Evolutionary conservation across 37 sponge, comb jelly and placozoan species (phyloP).

Genomic region (Cladorhizidae sp.): DNA sequence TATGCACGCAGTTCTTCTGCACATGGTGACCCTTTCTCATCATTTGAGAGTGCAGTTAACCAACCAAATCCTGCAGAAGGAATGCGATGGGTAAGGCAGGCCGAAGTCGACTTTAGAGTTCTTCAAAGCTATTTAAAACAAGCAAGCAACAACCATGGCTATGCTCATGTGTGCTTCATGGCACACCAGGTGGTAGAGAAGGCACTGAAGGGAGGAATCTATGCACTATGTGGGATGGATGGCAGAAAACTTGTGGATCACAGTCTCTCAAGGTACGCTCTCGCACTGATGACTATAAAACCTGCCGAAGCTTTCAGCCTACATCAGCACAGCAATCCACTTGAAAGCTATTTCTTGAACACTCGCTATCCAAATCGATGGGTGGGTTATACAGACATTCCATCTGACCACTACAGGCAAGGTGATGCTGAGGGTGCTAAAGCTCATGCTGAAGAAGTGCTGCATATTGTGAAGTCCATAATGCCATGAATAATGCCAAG

Average conservation of each 20-base stretch:
- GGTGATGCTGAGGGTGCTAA: conserved; percentile 26
- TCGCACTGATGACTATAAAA: conserved; percentile 12
- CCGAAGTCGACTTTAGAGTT: conserved; percentile 24
- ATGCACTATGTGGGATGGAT: conserved; percentile 45
- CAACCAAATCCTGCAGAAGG: conserved; percentile 22
- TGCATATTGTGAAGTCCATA: conserved; percentile 18
- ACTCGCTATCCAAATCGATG: conserved; percentile 44
- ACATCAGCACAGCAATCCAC: background rate
- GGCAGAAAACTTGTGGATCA: conserved; percentile 15
- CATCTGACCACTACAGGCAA: conserved; percentile 6
- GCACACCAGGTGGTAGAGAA: conserved; percentile 74
- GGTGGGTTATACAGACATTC: background rate
- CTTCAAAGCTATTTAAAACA: background rate
- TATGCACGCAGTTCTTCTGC: background rate
- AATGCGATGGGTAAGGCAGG: conserved; percentile 52
- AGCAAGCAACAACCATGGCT: background rate
- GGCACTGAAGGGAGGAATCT: conserved; percentile 63
- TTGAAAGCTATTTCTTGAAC: conserved; percentile 44
- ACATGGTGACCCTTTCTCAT: background rate
- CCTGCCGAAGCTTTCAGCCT: background rate
- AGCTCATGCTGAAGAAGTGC: conserved; percentile 23
- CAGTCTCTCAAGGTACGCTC: conserved; percentile 13
- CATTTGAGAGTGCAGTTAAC: background rate
- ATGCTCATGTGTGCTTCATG: conserved; percentile 49
- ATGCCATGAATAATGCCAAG: background rate